Percentiles rank a stretch among this genome's conserved stretches.
These are phyloP conservation scores for Gadus macrocephalus DNA, from an alignment of 2,113 vertebrate species.

Conservation along the genomic window DNA sequence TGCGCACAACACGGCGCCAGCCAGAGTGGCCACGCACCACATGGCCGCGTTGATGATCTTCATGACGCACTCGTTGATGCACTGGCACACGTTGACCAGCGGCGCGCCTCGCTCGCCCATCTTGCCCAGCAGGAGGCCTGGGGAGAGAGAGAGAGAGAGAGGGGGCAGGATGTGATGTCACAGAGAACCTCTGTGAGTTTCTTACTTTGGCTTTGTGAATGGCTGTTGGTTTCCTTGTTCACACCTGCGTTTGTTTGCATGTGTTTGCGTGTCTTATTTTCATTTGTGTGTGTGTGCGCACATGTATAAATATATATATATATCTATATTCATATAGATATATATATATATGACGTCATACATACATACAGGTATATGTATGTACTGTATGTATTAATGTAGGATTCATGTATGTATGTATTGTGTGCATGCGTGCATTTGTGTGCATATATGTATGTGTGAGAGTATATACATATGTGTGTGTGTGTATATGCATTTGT, in stretches of 20 bases:
- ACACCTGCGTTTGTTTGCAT: too few relatives aligned
- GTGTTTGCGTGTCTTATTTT: neutral
- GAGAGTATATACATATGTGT: neutral
- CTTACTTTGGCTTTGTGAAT: too few relatives aligned
- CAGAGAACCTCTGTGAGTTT: neutral
- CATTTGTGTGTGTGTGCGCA: neutral
- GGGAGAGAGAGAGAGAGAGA: neutral
- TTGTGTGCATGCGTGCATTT: too few relatives aligned
- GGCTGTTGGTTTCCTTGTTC: too few relatives aligned
- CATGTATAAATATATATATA: neutral
- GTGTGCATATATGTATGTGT: neutral
- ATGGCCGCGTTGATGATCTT: conserved; percentile 85
- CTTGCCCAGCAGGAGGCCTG: conserved; percentile 82
- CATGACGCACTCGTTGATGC: conserved; percentile 87
- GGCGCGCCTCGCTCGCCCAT: conserved; percentile 84
- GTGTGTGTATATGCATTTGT: neutral
- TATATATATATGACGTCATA: neutral
- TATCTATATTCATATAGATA: neutral
- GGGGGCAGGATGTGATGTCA: neutral
- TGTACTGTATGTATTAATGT: too few relatives aligned
- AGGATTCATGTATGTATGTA: too few relatives aligned
- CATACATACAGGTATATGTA: too few relatives aligned
- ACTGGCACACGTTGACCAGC: conserved; percentile 84
- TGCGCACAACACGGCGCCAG: neutral
- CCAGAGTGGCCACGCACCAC: conserved; percentile 65